These are phyloP conservation scores for Hippoglossus stenolepis DNA, from an alignment of 2,113 vertebrate genomes.

Conservation along the genomic window DNA sequence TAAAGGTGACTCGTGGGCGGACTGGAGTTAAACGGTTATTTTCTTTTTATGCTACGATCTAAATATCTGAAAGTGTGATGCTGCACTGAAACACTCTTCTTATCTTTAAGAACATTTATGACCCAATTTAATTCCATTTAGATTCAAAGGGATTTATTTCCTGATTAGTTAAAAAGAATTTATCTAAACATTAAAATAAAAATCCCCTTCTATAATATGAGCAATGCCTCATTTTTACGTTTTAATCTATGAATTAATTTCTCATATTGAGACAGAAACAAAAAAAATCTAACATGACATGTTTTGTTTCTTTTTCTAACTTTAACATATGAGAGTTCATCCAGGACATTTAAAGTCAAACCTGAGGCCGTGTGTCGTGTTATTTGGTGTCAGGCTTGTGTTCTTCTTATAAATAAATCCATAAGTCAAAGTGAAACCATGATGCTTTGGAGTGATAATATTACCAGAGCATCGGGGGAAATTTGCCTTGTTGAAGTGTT, in stretches of 20 bases:
- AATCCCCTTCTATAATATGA: neutral
- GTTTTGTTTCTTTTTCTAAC: too few relatives aligned
- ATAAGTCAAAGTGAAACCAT: constrained; percentile 98
- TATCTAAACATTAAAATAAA: too few relatives aligned
- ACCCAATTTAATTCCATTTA: too few relatives aligned
- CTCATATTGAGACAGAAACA: constrained; percentile 40
- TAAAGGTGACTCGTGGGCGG: constrained; percentile 65
- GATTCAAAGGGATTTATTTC: too few relatives aligned
- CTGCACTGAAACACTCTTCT: neutral
- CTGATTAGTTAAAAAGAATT: too few relatives aligned
- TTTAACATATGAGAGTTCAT: too few relatives aligned
- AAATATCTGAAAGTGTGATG: constrained; percentile 5
- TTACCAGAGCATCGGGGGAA: constrained; percentile 92
- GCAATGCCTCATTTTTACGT: neutral
- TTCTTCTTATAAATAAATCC: constrained; percentile 98
- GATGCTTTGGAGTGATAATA: constrained; percentile 98
- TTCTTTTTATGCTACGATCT: constrained; percentile 16
- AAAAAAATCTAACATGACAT: neutral
- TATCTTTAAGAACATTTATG: neutral
- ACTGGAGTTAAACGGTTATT: constrained; percentile 49
- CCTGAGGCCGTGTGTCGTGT: neutral
- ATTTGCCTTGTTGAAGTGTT: constrained; percentile 95
- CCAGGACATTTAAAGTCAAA: too few relatives aligned
- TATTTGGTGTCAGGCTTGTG: constrained; percentile 92
- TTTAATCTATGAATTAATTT: neutral